Conservation (phyloP, 2,888 invertebrate species). For the Anorthoa munda region DNA sequence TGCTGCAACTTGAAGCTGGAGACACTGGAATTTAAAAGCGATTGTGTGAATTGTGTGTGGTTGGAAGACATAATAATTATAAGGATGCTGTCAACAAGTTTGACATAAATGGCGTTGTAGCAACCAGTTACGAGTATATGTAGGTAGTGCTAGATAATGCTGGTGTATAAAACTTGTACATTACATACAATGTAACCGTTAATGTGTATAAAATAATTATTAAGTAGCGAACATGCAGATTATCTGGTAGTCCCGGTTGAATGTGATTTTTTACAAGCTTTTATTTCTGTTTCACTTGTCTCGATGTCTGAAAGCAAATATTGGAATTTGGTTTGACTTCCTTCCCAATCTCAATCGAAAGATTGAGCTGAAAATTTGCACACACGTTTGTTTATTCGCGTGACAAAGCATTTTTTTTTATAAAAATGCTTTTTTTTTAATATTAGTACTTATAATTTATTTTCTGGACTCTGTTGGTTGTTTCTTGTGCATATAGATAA, state of each 20-base stretch:
- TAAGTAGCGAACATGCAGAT: background rate
- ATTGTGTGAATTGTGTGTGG: background rate
- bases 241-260: background rate
- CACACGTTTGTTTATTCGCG: too few relatives aligned
- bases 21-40: constrained; percentile 82
- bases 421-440: too few relatives aligned
- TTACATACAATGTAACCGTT: background rate
- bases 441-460: too few relatives aligned
- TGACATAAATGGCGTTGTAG: background rate
- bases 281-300: too few relatives aligned
- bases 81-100: background rate
- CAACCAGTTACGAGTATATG: background rate
- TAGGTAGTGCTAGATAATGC: background rate
- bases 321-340: too few relatives aligned
- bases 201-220: background rate
- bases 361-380: too few relatives aligned
- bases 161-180: background rate
- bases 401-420: too few relatives aligned
- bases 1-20: constrained; percentile 91
- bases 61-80: background rate
- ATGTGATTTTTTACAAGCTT: too few relatives aligned
- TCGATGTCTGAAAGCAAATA: too few relatives aligned
- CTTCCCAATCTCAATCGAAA: too few relatives aligned
- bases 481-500: too few relatives aligned
- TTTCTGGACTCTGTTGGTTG: too few relatives aligned